Evolutionary conservation across 2,888 invertebrate genomes (phyloP), one percentile per base, ranked within the genome.

Genomic region (Trilocha varians): DNA sequence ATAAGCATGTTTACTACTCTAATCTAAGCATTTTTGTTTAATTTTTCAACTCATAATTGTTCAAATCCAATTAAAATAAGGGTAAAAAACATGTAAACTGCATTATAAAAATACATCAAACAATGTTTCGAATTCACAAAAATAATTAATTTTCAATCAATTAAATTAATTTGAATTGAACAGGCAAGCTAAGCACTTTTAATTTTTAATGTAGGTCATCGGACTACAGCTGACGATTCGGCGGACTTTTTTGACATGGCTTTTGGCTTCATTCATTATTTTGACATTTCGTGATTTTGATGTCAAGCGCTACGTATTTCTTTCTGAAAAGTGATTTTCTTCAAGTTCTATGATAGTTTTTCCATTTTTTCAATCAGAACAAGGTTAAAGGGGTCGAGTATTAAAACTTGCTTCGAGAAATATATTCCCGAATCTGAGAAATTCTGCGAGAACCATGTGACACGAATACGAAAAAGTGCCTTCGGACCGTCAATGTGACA

Each of bases 241-340:
- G 80, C 80, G 79, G 74, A 78, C 74, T 82, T 82, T 82, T 84
- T 80, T 82, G 83, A 78, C 80, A 84, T 71, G 72, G 72, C 76
- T 79, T 78, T 80, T 78, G 76, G 78, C 77, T 83, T 84, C 78
- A 78, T 78, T 78, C 78, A 83, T 80, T 85, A 86, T 86, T 86
- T 87, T 87, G 87, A 87, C 86, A 78, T 83, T 80, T 85, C 75
- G 75, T 77, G 80, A 78, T 79, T 82, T 85, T 72, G 77, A 77
- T 86, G 85, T 85, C 84, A 85, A 82, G 78, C 78, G 82, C 83
- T 84, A 82, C 83, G 79, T 85, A 83, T 85, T 83, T 84, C 77
- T 66, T 67, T 63, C 66, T 69, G 70, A 78, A 79, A 78, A 75
- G 66, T 65, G 52, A 62, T 65, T 66, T 73, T 75, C 70, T 62